phyloP scores from a whole-genome alignment of 2,888 invertebrate species.

The Epiblema foenella region DNA sequence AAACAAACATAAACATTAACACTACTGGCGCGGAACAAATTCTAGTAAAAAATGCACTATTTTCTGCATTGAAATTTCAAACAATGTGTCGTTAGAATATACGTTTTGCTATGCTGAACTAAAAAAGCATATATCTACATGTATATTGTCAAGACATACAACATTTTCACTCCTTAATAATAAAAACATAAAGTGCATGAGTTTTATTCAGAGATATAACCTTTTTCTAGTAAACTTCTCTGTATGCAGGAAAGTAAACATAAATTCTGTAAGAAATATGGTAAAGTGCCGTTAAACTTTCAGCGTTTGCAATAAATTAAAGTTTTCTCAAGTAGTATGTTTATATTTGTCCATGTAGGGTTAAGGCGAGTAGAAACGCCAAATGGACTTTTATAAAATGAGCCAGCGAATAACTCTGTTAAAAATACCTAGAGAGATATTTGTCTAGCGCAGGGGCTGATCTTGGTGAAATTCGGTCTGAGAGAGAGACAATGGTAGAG shows the following conservation, averaged over 20 bases:
- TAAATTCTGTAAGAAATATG: not conserved
- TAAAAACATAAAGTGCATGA: conserved; percentile 1
- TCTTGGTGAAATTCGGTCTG: no score
- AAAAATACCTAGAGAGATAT: no score
- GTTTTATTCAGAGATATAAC: not conserved
- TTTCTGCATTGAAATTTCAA: not conserved
- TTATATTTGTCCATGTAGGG: not conserved
- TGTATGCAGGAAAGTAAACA: not conserved
- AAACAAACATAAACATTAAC: not conserved
- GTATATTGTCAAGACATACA: not conserved
- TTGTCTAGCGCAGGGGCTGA: no score
- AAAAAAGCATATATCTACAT: not conserved
- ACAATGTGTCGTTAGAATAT: not conserved
- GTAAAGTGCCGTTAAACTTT: not conserved
- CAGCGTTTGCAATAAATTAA: not conserved
- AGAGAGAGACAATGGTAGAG: no score
- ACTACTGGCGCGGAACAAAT: not conserved
- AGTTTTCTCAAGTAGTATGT: not conserved
- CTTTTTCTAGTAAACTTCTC: not conserved
- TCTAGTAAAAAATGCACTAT: not conserved
- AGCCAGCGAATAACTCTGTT: no score
- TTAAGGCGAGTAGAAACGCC: not conserved
- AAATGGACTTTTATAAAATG: no score
- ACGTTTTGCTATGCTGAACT: not conserved
- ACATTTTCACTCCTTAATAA: not conserved